Base-by-base conservation (phyloP, 2,888 invertebrate species). In the Pharmacophagus antenor region DNA sequence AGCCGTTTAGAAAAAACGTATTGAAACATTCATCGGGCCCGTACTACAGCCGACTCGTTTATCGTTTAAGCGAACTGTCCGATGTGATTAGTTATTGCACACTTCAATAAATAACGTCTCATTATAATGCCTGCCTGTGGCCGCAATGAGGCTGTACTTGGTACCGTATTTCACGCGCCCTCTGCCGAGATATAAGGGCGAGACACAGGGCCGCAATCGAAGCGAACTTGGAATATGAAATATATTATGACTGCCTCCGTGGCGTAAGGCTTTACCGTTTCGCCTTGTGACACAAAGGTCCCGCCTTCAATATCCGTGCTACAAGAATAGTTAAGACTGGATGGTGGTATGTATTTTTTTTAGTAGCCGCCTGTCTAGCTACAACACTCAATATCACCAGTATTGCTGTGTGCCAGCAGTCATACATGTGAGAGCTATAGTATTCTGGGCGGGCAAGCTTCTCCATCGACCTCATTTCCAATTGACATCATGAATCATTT, bases 81-180 rank as follows among this genome's bases (percentile, higher is more conserved):
- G 62, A 63, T 64, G 75, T 81, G 82, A 84, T 85, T 85, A 83
- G 82, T 83, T 76, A 72, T 69, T 71, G 77, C 76, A 76, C 77
- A 77, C 83, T 80, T 76, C 79, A 83, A 87, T 88, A 88, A 88
- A 87, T 86, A 87, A 86, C 81, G 77, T 78, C 87, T 86, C 82
- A 86, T 88, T 88, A 88, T 81, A 81, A 83, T 80, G 74, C 81
- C 76, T 71, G 75, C 75, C 72, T 66, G 73, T 73, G 68, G 75
- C 71, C 68, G 72, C 76, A 73, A 73, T 73, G 72, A 73, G 79
- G 80, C 81, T 76, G 77, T 63, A 58, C 70, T 70, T 31, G 37
- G 58, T 74, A 77, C 67, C 66, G 79, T 81, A 81, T 80, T 84
- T 86, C 83, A 83, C 84, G 83, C 83, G 79, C 65, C 63, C 62